Base-by-base conservation (phyloP, 2,888 invertebrate genomes). In the Brenthis daphne region DNA sequence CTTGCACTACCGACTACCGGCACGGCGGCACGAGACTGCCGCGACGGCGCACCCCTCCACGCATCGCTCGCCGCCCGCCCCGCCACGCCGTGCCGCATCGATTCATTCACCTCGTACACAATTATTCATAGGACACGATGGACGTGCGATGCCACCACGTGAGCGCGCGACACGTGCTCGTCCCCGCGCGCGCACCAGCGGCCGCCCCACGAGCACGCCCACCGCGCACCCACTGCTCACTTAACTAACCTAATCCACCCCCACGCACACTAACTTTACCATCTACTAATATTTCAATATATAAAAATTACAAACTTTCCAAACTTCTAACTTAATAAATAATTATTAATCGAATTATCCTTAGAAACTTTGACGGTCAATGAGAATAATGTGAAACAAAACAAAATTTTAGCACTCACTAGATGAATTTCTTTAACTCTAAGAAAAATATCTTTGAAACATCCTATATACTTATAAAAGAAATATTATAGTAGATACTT, bases 21-120 rank as follows among this genome's bases (percentile, higher is more conserved):
- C 94, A 94, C 94, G 94, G 94, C 94, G 94, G 94, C 94, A 94
- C 94, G 94, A 94, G 94, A 94, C 94, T 94, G 94, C 92, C 91
- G 90, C 89, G 87, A 85, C 75, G 75, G 76, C 77, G 78, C 79
- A 76, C 78, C 77, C 77, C 79, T 93, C 93, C 90, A 90, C 89
- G 88, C 86, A 86, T 86, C 87, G 89, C 80, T 80, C 77, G 77
- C 76, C 77, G 77, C 76, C 74, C 78, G 76, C 72, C 82, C 80
- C 80, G 80, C 85, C 82, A 79, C 83, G 70, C 75, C 76, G 69
- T 83, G 85, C 85, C 90, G 90, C 90, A 88, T 93, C 92, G 92
- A 89, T 93, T 92, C 93, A 93, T 90, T 91, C 90, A 90, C 89
- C 88, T 85, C 85, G 86, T 88, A 87, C 85, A 90, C 90, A 90